Evolutionary conservation across 2,113 vertebrate genomes (phyloP), one percentile per base, ranked within the genome.

Genomic region (Tachysurus vachellii): DNA sequence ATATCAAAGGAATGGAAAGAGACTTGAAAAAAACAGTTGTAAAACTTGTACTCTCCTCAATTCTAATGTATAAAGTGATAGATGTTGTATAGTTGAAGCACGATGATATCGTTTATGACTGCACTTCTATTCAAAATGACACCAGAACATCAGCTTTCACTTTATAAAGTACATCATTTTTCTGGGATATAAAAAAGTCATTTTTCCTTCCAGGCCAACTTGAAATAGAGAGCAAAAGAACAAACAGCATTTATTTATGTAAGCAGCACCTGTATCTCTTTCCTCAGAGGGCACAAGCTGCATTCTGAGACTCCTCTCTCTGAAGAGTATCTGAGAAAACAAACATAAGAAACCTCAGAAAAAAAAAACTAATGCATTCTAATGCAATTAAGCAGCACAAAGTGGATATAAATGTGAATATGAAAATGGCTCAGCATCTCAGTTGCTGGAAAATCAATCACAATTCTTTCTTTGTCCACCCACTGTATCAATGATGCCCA

Each of bases 401-500:
- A 62, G 50, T 76, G 44, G 62, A 75, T 75, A 57, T 36, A 42
- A 56, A 79, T 57, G n/a, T 57, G 9, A 21, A 59, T 36, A 21
- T 80, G 28, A 80, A 62, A 28, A 75, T 26, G 44, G 44, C 80
- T 62, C 23, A 62, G 71, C 47, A 42, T 17, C 42, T 82, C 21
- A 17, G n/a, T 79, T 75, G 47, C 56, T 66, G 28, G 44, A 56
- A 64, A 83, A 77, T 83, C 44, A 50, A 82, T 87, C 54, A 82
- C 86, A 87, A 47, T 42, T 87, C 42, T 53, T 3, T 50, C 70
- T 42, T 77, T 77, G 36, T 82, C 54, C 66, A 81, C 14, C 85
- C 53, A 56, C 47, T 82, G 73, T 50, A 87, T 83, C 71, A 61
- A 11, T 26, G 23, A 42, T 79, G 44, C 23, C 73, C 61, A 62